These are phyloP conservation scores for Hedychridium roseum DNA, from an alignment of 2,888 invertebrate species.

Conservation along the genomic window DNA sequence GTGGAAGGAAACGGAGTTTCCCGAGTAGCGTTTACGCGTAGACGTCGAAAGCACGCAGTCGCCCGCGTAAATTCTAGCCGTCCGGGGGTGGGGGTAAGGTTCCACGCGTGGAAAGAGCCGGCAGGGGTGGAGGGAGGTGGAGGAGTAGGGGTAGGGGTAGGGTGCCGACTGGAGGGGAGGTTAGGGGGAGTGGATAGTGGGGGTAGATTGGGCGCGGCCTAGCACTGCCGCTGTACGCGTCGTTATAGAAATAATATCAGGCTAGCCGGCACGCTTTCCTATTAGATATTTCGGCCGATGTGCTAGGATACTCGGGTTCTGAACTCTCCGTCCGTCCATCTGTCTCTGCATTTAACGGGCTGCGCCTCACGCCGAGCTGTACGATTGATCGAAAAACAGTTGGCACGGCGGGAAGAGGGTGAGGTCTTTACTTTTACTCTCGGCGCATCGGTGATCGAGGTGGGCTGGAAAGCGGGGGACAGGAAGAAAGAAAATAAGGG, in stretches of 20 bases:
- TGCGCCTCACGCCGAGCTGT: slow-evolving; percentile 12
- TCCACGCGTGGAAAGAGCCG: too few relatives aligned
- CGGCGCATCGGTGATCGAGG: slow-evolving; percentile 25
- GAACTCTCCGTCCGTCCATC: slow-evolving; percentile 21
- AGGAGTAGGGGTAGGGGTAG: slow-evolving; percentile 27
- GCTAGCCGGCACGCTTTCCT: slow-evolving; percentile 52
- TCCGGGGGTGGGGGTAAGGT: too few relatives aligned
- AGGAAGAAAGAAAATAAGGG: slow-evolving; percentile 15
- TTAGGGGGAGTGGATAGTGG: slow-evolving; percentile 38
- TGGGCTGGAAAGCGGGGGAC: slow-evolving; percentile 1
- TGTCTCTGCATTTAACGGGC: not conserved
- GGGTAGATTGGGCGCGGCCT: slow-evolving; percentile 62
- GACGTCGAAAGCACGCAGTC: too few relatives aligned
- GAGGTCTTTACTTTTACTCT: not conserved
- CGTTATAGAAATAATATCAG: slow-evolving; percentile 60
- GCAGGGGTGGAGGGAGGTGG: too few relatives aligned
- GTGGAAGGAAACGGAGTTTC: slow-evolving; percentile 40
- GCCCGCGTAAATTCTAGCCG: too few relatives aligned
- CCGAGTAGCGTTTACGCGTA: too few relatives aligned
- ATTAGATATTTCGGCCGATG: slow-evolving; percentile 48
- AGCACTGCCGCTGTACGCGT: slow-evolving; percentile 64
- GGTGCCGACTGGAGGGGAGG: slow-evolving; percentile 40
- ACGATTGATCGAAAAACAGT: slow-evolving; percentile 3
- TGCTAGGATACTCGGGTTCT: too few relatives aligned
- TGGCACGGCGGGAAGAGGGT: not conserved